Conservation (phyloP, 1,140 invertebrate genomes). For the Scaptomyza montana region DNA sequence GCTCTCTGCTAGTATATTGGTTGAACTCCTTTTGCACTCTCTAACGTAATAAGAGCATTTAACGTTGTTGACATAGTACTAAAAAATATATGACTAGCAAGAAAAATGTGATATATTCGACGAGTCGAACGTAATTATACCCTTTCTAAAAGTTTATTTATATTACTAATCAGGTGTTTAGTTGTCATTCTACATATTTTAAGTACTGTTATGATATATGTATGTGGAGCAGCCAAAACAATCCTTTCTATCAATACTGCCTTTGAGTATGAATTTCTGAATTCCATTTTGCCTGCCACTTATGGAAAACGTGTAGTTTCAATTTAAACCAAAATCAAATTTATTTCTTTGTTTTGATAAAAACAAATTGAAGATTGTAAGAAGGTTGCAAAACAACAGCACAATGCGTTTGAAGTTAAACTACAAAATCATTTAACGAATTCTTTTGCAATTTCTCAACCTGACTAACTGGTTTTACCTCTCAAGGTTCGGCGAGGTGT, state of each 20-base stretch:
- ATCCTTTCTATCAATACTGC: too few species aligned
- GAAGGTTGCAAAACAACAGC: slow-evolving; percentile 25
- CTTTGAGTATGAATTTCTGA: too few species aligned
- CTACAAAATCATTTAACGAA: slow-evolving; percentile 18
- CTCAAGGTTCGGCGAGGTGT: slow-evolving; percentile 21
- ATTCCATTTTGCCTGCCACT: slow-evolving; percentile 14
- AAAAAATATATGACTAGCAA: too few species aligned
- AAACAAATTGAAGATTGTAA: slow-evolving; percentile 18
- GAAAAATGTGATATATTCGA: too few species aligned
- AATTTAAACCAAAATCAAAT: slow-evolving; percentile 59
- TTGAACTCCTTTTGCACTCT: background rate
- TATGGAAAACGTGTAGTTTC: slow-evolving; percentile 21
- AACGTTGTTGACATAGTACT: too few species aligned
- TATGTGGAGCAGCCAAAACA: too few species aligned
- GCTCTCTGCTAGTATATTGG: background rate
- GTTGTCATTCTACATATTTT: too few species aligned
- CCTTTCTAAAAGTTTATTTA: too few species aligned
- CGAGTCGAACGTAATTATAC: too few species aligned
- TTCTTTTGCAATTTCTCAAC: slow-evolving; percentile 24
- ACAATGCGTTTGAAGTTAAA: slow-evolving; percentile 28
- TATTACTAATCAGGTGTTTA: too few species aligned
- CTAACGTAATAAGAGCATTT: background rate
- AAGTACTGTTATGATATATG: too few species aligned
- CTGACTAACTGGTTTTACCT: slow-evolving; percentile 1
- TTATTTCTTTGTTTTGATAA: slow-evolving; percentile 55